Percentiles rank a stretch among this genome's conserved stretches.
Evolutionary conservation across 2,797 vertebrate genomes (phyloP).

Genomic region (Astyanax mexicanus): DNA sequence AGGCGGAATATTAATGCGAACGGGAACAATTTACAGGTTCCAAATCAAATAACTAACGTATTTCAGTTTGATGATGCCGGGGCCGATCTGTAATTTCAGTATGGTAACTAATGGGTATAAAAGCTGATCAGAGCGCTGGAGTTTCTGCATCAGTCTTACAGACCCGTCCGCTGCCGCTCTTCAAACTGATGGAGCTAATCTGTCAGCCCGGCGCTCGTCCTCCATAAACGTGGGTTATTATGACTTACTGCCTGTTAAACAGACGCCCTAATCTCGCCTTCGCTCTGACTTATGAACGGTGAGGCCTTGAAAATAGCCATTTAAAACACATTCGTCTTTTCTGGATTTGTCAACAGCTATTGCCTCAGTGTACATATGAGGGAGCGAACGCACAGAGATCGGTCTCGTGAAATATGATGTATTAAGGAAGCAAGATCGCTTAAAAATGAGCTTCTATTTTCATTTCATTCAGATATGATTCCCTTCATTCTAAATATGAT

Average conservation of each 20-base stretch:
- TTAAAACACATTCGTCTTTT: constrained; percentile 18
- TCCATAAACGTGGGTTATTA: constrained; percentile 55
- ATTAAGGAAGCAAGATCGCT: background rate
- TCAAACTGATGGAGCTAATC: constrained; percentile 52
- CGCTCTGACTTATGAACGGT: constrained; percentile 27
- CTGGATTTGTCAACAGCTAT: constrained; percentile 12
- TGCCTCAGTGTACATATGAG: background rate
- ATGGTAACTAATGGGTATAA: constrained; percentile 58
- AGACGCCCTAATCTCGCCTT: constrained; percentile 44
- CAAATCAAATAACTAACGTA: constrained; percentile 47
- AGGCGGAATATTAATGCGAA: constrained; percentile 46
- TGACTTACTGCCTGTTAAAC: constrained; percentile 76
- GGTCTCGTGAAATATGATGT: background rate
- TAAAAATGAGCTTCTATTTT: background rate
- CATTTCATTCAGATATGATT: background rate
- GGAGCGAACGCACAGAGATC: background rate
- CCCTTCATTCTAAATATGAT: background rate
- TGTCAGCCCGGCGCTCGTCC: constrained; percentile 54
- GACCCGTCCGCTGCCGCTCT: constrained; percentile 48
- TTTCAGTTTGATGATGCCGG: constrained; percentile 47
- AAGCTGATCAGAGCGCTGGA: constrained; percentile 42
- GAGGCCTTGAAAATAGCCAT: constrained; percentile 17
- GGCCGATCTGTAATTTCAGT: constrained; percentile 63
- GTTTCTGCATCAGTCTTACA: constrained; percentile 55
- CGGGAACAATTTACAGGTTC: constrained; percentile 31